Base-by-base conservation (phyloP, 2,113 vertebrate genomes). In the Percina caprodes region DNA sequence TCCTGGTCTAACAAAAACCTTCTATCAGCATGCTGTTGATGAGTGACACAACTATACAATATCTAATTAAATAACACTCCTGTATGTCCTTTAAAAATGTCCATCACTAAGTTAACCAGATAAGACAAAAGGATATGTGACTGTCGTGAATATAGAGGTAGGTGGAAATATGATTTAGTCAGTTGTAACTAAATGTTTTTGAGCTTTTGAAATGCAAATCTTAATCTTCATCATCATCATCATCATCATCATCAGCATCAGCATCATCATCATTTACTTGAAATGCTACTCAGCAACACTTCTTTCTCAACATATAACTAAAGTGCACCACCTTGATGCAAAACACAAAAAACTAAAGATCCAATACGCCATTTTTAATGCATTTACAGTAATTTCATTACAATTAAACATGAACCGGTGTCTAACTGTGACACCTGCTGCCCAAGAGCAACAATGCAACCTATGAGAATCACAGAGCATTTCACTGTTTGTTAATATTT, bases 381-480 rank as follows among this genome's bases (percentile, higher is more conserved):
- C 21, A n/a, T 19, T 69, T 60, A 42, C n/a, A 66, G 19, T 3
- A 55, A 49, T 68, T 61, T 49, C 2, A 59, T 15, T 14, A 1
- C 56, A 79, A 85, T 69, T 21, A 59, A 70, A 16, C 14, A 69
- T 23, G n/a, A 80, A 42, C 3, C 4, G 5, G n/a, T 45, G 73
- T 71, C 74, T 52, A 83, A 70, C 62, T 79, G 74, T 87, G 84
- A 83, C 86, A 82, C 58, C 84, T 90, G 51, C 80, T 84, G 80
- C 69, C 80, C 79, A 66, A 74, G 54, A 26, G 13, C 51, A 49
- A 59, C 70, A 67, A 61, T 61, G 65, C 51, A 84, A 60, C 55
- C 11, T 16, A 15, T 52, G 12, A 66, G 15, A 73, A 39, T 24
- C 19, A 26, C 30, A 69, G 6, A 30, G n/a, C 13, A 51, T n/a